Evolutionary conservation across 2,797 vertebrate genomes (phyloP).

Genomic region (Valencia hispanica): DNA sequence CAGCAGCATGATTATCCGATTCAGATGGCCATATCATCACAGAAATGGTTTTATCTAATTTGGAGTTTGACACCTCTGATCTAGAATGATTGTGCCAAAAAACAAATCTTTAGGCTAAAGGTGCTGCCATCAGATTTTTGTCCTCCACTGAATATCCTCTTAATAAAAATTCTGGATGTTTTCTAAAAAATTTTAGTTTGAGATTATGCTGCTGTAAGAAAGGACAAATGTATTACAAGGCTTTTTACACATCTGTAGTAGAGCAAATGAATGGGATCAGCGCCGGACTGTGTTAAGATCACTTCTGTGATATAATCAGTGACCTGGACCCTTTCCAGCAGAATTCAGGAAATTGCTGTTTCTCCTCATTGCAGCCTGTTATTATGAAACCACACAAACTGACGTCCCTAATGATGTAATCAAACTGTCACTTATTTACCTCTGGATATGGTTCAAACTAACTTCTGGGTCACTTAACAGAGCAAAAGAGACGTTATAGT

Average conservation of each 20-base stretch:
- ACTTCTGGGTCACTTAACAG: background rate
- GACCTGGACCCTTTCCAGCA: background rate
- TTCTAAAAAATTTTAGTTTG: too few relatives aligned
- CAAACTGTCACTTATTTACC: background rate
- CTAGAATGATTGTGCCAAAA: too few relatives aligned
- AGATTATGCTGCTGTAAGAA: background rate
- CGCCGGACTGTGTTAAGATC: background rate
- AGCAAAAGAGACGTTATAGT: background rate
- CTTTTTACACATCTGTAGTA: background rate
- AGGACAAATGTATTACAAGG: background rate
- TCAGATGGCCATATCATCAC: too few relatives aligned
- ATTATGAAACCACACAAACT: background rate
- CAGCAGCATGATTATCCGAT: too few relatives aligned
- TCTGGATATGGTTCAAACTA: background rate
- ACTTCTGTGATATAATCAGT: background rate
- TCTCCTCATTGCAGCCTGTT: background rate
- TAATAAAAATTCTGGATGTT: background rate
- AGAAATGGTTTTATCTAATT: too few relatives aligned
- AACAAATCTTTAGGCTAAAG: too few relatives aligned
- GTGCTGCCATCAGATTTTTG: too few relatives aligned
- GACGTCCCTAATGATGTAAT: background rate
- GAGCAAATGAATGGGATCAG: background rate
- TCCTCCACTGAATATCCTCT: background rate
- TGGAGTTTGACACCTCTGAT: too few relatives aligned
- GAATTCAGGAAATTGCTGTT: background rate